Evolutionary conservation across 2,797 vertebrate genomes (phyloP).

Genomic region (Hypotaenidia philippensis): DNA sequence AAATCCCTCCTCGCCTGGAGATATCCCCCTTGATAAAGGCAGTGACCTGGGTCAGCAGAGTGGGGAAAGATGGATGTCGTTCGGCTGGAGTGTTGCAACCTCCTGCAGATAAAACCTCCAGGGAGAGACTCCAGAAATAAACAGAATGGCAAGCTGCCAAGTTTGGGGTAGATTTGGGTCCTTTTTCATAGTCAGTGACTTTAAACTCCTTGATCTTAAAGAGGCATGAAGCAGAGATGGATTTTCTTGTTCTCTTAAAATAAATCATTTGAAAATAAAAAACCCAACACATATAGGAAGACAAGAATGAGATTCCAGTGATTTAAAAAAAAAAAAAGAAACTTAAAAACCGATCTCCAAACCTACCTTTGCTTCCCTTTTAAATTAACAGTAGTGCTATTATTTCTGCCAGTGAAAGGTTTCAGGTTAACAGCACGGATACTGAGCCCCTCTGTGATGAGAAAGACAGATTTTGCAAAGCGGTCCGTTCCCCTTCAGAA

Average conservation of each 20-base stretch:
- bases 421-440: neutral
- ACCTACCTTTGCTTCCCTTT: neutral
- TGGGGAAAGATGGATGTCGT: constrained; percentile 52
- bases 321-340: neutral
- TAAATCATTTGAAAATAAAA: neutral
- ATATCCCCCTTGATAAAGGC: constrained; percentile 48
- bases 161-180: neutral
- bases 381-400: neutral
- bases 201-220: constrained; percentile 29
- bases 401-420: neutral
- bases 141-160: constrained; percentile 25
- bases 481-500: neutral
- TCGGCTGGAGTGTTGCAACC: constrained; percentile 38
- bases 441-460: neutral
- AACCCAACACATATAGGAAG: neutral
- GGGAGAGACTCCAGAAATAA: constrained; percentile 61
- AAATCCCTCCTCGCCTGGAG: neutral
- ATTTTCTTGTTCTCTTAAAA: neutral
- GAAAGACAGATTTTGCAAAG: neutral
- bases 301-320: rapidly evolving
- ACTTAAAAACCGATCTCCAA: neutral
- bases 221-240: neutral
- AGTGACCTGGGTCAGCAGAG: constrained; percentile 49
- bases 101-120: constrained; percentile 61
- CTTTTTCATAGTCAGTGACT: neutral